A percentile compares a stretch with the other conserved stretches of the same genome.
Evolutionary conservation across 2,797 vertebrate species (phyloP).

Genomic region (Danionella dracula): DNA sequence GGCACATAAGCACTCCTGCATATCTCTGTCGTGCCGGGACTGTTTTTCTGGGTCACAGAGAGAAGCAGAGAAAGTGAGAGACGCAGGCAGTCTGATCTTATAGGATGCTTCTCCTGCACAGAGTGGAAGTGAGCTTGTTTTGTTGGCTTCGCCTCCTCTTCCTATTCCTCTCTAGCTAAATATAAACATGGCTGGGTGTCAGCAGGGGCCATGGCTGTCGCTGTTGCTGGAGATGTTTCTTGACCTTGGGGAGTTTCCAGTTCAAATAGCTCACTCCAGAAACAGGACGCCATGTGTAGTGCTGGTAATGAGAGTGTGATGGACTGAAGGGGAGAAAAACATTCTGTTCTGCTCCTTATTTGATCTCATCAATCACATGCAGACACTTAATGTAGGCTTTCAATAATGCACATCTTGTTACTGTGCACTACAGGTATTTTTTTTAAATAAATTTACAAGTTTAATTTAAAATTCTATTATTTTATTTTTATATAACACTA

Average conservation of each 20-base stretch:
- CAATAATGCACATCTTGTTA: constrained; percentile 58
- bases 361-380: constrained; percentile 32
- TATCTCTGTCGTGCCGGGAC: constrained; percentile 54
- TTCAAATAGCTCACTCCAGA: constrained; percentile 33
- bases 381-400: constrained; percentile 49
- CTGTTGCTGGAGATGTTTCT: constrained; percentile 56
- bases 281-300: not conserved
- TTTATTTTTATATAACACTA: too few species aligned
- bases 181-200: constrained; percentile 48
- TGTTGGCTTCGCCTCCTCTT: constrained; percentile 53
- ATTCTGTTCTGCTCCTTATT: constrained; percentile 14
- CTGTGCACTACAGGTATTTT: too few species aligned
- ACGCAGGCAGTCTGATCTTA: constrained; percentile 8
- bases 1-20: constrained; percentile 55
- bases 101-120: constrained; percentile 12
- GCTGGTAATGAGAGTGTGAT: not conserved
- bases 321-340: not conserved
- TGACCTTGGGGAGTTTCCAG: constrained; percentile 43
- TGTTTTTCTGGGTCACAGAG: constrained; percentile 73
- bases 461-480: too few species aligned
- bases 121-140: constrained; percentile 14
- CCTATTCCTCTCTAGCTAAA: constrained; percentile 51
- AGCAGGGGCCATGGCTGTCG: constrained; percentile 35
- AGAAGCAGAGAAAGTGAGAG: constrained; percentile 32
- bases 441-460: too few species aligned